Percentiles rank a stretch among this genome's conserved stretches.
phyloP scores from a whole-genome alignment of 2,113 vertebrate genomes.

The Oceanodroma tethys region DNA sequence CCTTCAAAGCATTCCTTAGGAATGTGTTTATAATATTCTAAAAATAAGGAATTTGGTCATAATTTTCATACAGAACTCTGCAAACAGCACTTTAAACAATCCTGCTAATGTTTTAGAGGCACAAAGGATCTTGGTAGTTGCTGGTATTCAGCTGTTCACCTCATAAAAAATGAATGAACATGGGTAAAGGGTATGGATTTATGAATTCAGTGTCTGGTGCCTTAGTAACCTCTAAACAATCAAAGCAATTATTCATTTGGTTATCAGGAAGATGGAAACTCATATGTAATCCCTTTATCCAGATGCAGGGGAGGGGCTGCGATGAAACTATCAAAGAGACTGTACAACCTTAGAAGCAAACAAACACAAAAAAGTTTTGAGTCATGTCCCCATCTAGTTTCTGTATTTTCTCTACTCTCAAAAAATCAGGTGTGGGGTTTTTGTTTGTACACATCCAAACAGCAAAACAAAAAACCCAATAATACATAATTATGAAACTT shows the following conservation, averaged over 20 bases:
- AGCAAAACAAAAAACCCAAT: neutral
- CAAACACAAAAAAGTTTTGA: neutral
- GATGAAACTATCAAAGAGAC: neutral
- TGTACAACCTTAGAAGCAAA: constrained; percentile 10
- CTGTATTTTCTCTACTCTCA: neutral
- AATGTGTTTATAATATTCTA: neutral
- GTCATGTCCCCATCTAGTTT: neutral
- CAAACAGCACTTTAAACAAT: neutral
- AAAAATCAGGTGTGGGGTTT: neutral
- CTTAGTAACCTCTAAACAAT: constrained; percentile 36
- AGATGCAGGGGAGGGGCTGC: constrained; percentile 22
- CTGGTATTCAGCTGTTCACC: neutral
- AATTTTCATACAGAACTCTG: neutral
- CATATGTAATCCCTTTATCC: constrained; percentile 12
- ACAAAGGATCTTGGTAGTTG: constrained; percentile 1
- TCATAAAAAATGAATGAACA: neutral
- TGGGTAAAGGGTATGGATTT: neutral
- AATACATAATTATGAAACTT: neutral
- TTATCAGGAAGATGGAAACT: constrained; percentile 33
- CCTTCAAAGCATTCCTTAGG: neutral
- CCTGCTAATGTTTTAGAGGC: neutral
- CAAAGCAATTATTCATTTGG: constrained; percentile 3
- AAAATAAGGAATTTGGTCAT: neutral
- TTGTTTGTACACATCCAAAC: neutral
- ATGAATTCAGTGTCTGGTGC: neutral